A percentile compares a stretch with the other conserved stretches of the same genome.
phyloP scores from a whole-genome alignment of 1,140 invertebrate genomes.

The Zophobas morio region DNA sequence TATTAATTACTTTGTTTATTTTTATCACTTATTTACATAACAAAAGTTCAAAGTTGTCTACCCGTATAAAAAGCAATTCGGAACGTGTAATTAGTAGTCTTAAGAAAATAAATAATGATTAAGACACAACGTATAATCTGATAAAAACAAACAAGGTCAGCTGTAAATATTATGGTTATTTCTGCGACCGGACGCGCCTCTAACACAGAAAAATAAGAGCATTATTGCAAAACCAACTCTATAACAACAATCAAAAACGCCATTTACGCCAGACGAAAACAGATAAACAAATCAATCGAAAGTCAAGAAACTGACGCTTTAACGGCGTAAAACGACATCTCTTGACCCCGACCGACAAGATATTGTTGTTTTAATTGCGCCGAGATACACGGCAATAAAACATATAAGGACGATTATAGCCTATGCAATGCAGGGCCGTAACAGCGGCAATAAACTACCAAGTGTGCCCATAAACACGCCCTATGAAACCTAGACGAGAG shows the following conservation, averaged over 20 bases:
- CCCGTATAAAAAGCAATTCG: too few relatives aligned
- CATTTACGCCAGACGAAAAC: slow-evolving; percentile 1
- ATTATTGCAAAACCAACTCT: slow-evolving; percentile 1
- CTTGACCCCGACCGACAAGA: slow-evolving; percentile 18
- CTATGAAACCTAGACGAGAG: background rate
- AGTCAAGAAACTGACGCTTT: slow-evolving; percentile 21
- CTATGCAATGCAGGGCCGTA: slow-evolving; percentile 13
- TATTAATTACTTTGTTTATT: too few relatives aligned
- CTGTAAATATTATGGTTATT: slow-evolving; percentile 4
- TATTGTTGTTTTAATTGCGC: slow-evolving; percentile 23
- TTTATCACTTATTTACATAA: too few relatives aligned
- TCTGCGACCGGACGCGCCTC: background rate
- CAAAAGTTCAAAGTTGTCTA: too few relatives aligned
- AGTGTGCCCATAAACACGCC: slow-evolving; percentile 3
- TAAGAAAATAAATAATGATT: too few relatives aligned
- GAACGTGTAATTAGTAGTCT: too few relatives aligned
- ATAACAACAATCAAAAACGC: slow-evolving; percentile 18
- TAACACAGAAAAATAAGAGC: background rate
- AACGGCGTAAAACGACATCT: slow-evolving; percentile 9
- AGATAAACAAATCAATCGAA: slow-evolving; percentile 24
- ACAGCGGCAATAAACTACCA: slow-evolving; percentile 10
- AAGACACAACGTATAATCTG: background rate
- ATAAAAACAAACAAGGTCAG: slow-evolving; percentile 19
- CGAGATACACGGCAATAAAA: slow-evolving; percentile 28
- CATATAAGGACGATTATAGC: slow-evolving; percentile 1